phyloP scores from a whole-genome alignment of 2,888 invertebrate species.

The Dinocampus coccinellae region DNA sequence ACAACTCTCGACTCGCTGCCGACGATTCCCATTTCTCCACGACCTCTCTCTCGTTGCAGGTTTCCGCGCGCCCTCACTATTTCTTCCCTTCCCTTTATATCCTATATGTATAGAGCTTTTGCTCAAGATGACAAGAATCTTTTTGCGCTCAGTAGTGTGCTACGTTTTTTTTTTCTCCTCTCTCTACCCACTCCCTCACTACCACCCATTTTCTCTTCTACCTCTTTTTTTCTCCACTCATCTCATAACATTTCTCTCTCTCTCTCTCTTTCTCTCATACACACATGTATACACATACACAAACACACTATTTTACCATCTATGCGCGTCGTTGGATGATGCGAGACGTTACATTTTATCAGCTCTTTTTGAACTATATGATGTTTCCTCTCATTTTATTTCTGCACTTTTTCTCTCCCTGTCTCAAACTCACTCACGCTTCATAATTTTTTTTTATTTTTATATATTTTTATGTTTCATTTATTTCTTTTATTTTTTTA shows the following conservation, averaged over 20 bases:
- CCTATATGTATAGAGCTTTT: conserved; percentile 9
- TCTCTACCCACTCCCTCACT: conserved; percentile 4
- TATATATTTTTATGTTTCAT: background rate
- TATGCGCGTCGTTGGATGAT: background rate
- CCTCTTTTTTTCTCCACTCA: background rate
- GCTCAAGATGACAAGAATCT: conserved; percentile 34
- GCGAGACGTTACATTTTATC: background rate
- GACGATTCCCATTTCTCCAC: conserved; percentile 44
- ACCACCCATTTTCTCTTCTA: background rate
- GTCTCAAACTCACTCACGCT: too few species aligned
- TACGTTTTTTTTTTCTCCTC: background rate
- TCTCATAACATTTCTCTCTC: background rate
- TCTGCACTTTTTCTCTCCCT: too few species aligned
- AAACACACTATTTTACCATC: too few species aligned
- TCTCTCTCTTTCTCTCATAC: background rate
- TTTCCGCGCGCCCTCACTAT: conserved; percentile 18
- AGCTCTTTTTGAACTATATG: background rate
- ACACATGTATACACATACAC: too few species aligned
- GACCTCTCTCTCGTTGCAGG: conserved; percentile 38
- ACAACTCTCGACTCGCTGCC: conserved; percentile 44
- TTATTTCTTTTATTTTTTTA: too few species aligned
- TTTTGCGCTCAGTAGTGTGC: conserved; percentile 28
- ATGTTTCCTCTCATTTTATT: background rate
- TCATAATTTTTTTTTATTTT: background rate
- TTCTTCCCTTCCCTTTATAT: conserved; percentile 26